Percentiles rank a stretch among this genome's conserved stretches.
Conservation (phyloP, 2,888 invertebrate species). For the Eumerus sabulonum region DNA sequence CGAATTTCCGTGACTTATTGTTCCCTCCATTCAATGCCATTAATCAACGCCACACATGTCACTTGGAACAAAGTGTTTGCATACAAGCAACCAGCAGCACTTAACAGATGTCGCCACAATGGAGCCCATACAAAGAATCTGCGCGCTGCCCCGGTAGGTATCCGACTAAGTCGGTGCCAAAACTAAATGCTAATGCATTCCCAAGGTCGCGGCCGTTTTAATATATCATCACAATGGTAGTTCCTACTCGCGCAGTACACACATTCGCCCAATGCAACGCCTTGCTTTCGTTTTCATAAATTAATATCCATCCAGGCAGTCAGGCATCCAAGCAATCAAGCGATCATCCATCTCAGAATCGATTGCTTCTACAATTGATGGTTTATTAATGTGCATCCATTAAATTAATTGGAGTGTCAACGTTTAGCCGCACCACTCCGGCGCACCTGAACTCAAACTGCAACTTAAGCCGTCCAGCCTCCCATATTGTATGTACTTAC, state of each 20-base stretch:
- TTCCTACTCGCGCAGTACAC: conserved; percentile 19
- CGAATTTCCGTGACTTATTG: conserved; percentile 21
- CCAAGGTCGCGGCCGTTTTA: conserved; percentile 47
- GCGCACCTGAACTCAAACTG: conserved; percentile 31
- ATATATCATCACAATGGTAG: conserved; percentile 59
- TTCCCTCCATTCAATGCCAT: neutral
- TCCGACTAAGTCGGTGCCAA: conserved; percentile 45
- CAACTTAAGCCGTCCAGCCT: too few species aligned
- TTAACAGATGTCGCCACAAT: conserved; percentile 44
- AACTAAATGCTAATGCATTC: conserved; percentile 63
- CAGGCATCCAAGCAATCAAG: too few species aligned
- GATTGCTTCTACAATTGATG: conserved; percentile 40
- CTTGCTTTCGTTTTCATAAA: conserved; percentile 36
- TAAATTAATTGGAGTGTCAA: conserved; percentile 67
- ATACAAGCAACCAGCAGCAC: conserved; percentile 24
- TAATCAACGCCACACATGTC: conserved; percentile 10
- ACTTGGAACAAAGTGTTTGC: conserved; percentile 17
- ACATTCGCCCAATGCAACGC: conserved; percentile 19
- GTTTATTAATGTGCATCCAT: conserved; percentile 62
- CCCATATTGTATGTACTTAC: neutral
- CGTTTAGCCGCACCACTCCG: conserved; percentile 21
- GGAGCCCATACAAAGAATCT: neutral
- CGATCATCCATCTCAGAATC: conserved; percentile 1
- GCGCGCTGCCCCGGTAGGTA: neutral
- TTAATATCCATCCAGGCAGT: conserved; percentile 40